phyloP scores from a whole-genome alignment of 2,888 invertebrate species.

The Andrena fulva region DNA sequence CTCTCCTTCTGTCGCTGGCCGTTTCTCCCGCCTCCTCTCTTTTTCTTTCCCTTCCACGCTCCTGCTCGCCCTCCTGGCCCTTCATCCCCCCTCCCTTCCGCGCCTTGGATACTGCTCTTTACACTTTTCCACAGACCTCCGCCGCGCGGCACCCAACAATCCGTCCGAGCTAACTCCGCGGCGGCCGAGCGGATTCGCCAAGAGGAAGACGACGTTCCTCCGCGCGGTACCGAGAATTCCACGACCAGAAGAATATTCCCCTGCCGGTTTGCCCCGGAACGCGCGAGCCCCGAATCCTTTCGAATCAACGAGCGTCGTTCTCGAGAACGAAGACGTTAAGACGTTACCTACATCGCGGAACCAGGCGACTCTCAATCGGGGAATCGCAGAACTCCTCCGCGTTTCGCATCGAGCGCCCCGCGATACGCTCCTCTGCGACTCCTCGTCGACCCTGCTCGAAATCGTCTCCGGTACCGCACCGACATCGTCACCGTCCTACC shows the following conservation, averaged over 20 bases:
- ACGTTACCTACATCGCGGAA: not conserved
- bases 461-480: not conserved
- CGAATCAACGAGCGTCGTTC: not conserved
- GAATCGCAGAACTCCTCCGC: not conserved
- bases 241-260: constrained; percentile 22
- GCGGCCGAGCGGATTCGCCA: constrained; percentile 32
- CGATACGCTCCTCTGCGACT: not conserved
- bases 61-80: not conserved
- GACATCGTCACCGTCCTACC: not conserved
- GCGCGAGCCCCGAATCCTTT: not conserved
- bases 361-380: not conserved
- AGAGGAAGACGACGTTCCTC: constrained; percentile 23
- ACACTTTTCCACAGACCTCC: constrained; percentile 66
- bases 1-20: constrained; percentile 25
- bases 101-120: constrained; percentile 55
- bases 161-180: constrained; percentile 67
- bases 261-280: not conserved
- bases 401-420: not conserved
- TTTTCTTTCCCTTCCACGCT: constrained; percentile 26
- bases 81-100: constrained; percentile 29
- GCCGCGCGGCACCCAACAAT: constrained; percentile 69
- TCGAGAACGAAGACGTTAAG: not conserved
- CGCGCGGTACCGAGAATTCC: constrained; percentile 32
- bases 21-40: constrained; percentile 26
- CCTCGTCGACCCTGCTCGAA: not conserved